These are phyloP conservation scores for Amphiprion ocellaris DNA, from an alignment of 2,113 vertebrate species.

Conservation along the genomic window DNA sequence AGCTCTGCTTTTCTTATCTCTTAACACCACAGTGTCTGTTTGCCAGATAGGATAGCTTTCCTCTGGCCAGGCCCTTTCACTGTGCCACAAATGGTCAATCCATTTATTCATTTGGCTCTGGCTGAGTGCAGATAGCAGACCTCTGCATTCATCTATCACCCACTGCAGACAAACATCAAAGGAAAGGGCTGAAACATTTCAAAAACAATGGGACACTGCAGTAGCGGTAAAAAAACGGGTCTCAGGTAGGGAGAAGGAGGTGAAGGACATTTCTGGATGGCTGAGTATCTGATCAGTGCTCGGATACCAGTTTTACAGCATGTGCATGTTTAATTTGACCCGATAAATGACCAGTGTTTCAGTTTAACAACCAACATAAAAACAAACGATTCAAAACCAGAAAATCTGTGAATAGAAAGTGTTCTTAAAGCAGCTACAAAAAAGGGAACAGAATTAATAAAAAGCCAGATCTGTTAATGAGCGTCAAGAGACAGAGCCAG, in stretches of 20 bases:
- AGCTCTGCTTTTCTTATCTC: conserved; percentile 63
- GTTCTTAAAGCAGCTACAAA: neutral
- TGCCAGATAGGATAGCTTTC: conserved; percentile 59
- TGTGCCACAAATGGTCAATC: conserved; percentile 46
- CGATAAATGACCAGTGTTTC: rapidly evolving
- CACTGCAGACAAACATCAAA: conserved; percentile 51
- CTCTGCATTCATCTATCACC: conserved; percentile 62
- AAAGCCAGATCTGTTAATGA: neutral
- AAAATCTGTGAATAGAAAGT: neutral
- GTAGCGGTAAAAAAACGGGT: conserved; percentile 38
- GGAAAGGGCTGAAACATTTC: conserved; percentile 28
- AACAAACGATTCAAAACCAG: neutral
- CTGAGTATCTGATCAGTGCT: neutral
- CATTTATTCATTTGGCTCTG: conserved; percentile 64
- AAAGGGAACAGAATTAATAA: too few species aligned
- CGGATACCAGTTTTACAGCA: neutral
- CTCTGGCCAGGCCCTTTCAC: conserved; percentile 45
- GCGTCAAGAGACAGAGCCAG: conserved; percentile 3
- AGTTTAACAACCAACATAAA: neutral
- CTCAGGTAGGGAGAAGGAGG: conserved; percentile 21
- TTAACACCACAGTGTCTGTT: conserved; percentile 41
- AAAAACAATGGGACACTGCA: conserved; percentile 52
- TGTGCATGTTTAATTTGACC: neutral
- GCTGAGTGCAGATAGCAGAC: conserved; percentile 72
- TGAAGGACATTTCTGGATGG: conserved; percentile 14